Evolutionary conservation across 2,888 invertebrate genomes (phyloP), one percentile per base, ranked within the genome.

Genomic region (Aleiodes testaceus): DNA sequence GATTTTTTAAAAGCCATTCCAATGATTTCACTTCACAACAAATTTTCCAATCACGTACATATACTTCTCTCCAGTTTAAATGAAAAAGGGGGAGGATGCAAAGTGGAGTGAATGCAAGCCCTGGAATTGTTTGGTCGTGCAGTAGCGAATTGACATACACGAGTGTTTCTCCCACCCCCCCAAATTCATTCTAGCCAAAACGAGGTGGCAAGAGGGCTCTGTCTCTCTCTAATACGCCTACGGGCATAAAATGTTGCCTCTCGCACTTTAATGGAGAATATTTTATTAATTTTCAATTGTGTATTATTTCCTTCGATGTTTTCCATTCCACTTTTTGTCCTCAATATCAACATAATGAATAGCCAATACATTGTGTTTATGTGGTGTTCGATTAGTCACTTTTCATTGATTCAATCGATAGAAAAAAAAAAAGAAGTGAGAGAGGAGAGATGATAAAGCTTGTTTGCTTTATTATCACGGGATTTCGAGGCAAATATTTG

Each of bases 61-160:
- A 36, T 36, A 36, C 36, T 36, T n/a, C 16, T 16, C 49, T 49
- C 49, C 49, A n/a, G 16, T 49, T 49, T 49, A 16, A 16, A 16
- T 49, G 49, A 16, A 16, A 16, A 16, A 11, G 49, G 49, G 49
- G 45, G 5, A 1, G 45, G 55, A 18, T n/a, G 16, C 3, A 67
- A 36, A 18, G 65, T 69, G n/a, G 70, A 26, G 69, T 69, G 66
- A 76, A 75, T 74, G 72, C 53, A 26, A 59, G 75, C 66, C 72
- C 61, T 45, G 71, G 74, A 67, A 74, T 78, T 76, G 76, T 74
- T 74, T 75, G 76, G 74, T 76, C 72, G 69, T 30, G 68, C 69
- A 65, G 61, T 50, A 69, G 76, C 42, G 36, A 59, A 66, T 76
- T 66, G 74, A 73, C 69, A 69, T 71, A 74, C 67, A 75, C 74